A percentile compares a stretch with the other conserved stretches of the same genome.
These are phyloP conservation scores for Melanocharis versteri DNA, from an alignment of 2,113 vertebrate genomes.

Conservation along the genomic window DNA sequence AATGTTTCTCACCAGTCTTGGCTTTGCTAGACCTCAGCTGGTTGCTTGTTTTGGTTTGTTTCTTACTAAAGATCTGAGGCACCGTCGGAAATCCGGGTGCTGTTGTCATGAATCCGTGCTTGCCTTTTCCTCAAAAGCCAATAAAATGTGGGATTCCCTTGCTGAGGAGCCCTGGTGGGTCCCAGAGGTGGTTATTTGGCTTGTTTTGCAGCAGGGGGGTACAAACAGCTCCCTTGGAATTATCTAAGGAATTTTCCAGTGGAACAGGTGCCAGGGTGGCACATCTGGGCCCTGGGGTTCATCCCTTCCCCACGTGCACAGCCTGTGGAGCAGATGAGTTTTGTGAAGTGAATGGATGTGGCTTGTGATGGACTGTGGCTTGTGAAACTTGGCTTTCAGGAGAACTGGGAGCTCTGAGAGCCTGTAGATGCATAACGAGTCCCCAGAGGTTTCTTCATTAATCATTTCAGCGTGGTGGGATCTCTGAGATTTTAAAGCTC, in stretches of 20 bases:
- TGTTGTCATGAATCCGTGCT: background rate
- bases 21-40: background rate
- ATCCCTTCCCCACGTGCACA: background rate
- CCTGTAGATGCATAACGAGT: fast-evolving
- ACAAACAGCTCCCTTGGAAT: background rate
- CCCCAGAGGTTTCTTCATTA: background rate
- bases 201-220: background rate
- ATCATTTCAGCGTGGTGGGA: background rate
- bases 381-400: background rate
- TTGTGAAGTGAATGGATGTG: background rate
- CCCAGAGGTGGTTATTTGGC: fast-evolving
- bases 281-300: background rate
- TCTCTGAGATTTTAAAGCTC: background rate
- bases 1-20: background rate
- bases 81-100: fast-evolving
- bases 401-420: background rate
- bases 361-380: background rate
- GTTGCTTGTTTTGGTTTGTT: background rate
- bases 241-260: background rate
- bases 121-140: background rate
- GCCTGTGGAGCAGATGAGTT: background rate
- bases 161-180: background rate
- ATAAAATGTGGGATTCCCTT: background rate
- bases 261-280: background rate
- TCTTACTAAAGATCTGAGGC: background rate